Base-by-base conservation (phyloP, 2,797 vertebrate genomes). In the Acanthiza pusilla region DNA sequence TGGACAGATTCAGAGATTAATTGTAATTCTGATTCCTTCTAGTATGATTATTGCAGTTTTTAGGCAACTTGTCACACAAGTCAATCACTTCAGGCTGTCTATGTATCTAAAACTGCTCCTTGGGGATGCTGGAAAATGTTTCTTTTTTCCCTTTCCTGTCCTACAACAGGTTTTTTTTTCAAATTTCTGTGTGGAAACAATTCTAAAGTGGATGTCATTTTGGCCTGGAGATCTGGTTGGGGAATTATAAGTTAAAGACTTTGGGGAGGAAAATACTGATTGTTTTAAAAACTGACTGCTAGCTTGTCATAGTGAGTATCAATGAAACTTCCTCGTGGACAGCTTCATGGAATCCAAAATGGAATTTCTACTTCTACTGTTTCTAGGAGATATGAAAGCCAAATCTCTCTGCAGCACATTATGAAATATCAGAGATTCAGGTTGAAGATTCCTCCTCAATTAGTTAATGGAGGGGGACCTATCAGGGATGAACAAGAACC, bases 111-210 rank as follows among this genome's bases (percentile, higher is more conserved):
- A 91, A 72, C 10, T 42, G 13, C 60, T 51, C 16, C 18, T 53
- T 38, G 11, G 55, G 20, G 43, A 78, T 55, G 38, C 26, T 62
- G 38, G 17, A 57, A 91, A 73, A 58, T 40, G 32, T 65, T 74
- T 57, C 13, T 83, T 85, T 80, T 71, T 85, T 22, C 22, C 32
- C 89, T 94, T 96, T 97, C 82, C 62, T 94, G 55, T 84, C 51
- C 76, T 96, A 85, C 90, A 89, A n/a, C 16, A 6, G 1, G 38
- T 38, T 89, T 55, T 42, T 87, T 88, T 93, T 89, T 10, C 6
- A 9, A 30, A 38, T 48, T 81, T 93, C 84, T 94, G 26, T 85
- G 88, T 89, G 65, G 91, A 96, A 92, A 61, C 58, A 94, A 93
- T 76, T 88, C 91, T 91, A 85, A 96, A 93, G 75, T 45, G 48